phyloP scores from a whole-genome alignment of 2,113 vertebrate species.

The Bubo scandiacus region DNA sequence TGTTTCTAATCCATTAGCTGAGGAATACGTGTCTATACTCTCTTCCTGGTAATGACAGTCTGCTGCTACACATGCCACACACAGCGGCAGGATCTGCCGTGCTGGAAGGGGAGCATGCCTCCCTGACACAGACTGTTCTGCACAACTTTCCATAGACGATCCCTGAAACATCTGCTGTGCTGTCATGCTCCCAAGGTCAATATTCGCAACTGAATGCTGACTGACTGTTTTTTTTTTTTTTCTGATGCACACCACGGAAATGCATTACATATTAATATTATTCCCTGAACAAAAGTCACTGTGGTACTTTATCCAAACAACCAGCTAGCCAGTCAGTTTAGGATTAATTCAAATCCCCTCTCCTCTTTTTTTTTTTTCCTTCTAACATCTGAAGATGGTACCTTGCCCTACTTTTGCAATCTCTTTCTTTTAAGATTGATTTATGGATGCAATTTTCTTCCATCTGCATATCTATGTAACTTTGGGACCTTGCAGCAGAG shows the following conservation, averaged over 20 bases:
- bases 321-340: background rate
- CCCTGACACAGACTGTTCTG: background rate
- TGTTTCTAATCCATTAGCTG: background rate
- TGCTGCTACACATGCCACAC: background rate
- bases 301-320: background rate
- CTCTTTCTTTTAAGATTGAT: background rate
- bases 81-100: accelerated
- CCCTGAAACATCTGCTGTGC: background rate
- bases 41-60: background rate
- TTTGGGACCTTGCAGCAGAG: background rate
- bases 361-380: background rate
- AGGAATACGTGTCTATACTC: accelerated
- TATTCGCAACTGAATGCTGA: background rate
- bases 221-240: no score
- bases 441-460: conserved; percentile 9
- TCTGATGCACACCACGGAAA: background rate
- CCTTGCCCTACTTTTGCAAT: background rate
- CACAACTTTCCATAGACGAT: background rate
- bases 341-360: background rate
- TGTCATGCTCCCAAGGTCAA: background rate
- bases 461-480: conserved; percentile 24
- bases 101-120: accelerated
- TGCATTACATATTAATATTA: background rate
- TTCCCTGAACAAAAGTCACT: background rate
- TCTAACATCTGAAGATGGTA: background rate